These are phyloP conservation scores for Pollicipes pollicipes DNA, from an alignment of 1,140 invertebrate species.

Conservation along the genomic window DNA sequence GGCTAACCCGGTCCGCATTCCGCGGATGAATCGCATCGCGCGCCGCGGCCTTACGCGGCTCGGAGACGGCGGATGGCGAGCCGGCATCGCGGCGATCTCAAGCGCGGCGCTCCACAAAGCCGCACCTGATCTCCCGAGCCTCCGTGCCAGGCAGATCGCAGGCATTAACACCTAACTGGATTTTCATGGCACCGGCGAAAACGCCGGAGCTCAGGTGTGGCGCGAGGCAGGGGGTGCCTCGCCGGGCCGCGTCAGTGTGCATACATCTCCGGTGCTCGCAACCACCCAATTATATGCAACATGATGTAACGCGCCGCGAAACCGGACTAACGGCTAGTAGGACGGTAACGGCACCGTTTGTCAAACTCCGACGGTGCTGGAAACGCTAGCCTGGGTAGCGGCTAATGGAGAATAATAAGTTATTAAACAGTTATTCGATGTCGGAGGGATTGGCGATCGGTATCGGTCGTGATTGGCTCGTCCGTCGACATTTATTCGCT, in stretches of 20 bases:
- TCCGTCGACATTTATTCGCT: background rate
- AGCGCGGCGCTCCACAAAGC: background rate
- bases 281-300: background rate
- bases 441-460: background rate
- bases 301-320: background rate
- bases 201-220: too few species aligned
- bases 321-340: background rate
- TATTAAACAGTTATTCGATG: background rate
- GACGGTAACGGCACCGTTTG: background rate
- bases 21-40: background rate
- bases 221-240: background rate
- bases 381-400: background rate
- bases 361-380: background rate
- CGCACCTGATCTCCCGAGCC: background rate
- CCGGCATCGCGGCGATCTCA: background rate
- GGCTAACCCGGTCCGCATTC: too few species aligned
- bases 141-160: background rate
- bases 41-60: background rate
- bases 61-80: background rate
- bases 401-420: conserved; percentile 2
- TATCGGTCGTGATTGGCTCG: background rate
- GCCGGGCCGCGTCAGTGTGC: background rate
- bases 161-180: background rate
- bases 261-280: background rate
- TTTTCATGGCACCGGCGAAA: background rate